phyloP scores from a whole-genome alignment of 1,140 invertebrate species.

The Nasonia longicornis region DNA sequence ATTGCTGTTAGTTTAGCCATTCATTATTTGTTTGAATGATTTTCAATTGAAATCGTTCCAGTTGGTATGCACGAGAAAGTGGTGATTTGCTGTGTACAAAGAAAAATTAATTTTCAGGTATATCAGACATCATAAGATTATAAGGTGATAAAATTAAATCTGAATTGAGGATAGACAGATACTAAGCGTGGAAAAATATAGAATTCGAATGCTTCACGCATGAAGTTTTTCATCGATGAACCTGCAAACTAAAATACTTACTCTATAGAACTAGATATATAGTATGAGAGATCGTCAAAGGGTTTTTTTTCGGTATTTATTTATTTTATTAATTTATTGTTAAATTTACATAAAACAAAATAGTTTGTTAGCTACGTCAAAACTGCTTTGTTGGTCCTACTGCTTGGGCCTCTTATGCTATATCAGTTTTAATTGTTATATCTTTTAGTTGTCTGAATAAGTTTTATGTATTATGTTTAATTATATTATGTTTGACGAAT shows the following conservation, averaged over 20 bases:
- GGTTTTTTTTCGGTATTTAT: neutral
- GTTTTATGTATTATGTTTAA: no score
- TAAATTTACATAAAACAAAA: no score
- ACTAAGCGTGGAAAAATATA: neutral
- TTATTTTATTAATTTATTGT: no score
- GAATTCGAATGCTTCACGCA: neutral
- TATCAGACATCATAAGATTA: neutral
- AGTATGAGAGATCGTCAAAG: neutral
- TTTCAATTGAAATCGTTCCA: neutral
- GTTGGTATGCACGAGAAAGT: neutral
- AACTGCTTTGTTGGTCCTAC: no score
- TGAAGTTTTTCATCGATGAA: constrained; percentile 30
- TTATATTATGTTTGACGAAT: no score
- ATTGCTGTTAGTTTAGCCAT: neutral
- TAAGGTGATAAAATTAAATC: neutral
- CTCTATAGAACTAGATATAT: neutral
- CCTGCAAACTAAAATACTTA: neutral
- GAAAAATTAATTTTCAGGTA: neutral
- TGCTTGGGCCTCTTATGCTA: no score
- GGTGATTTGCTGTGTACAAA: neutral
- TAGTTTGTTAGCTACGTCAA: no score
- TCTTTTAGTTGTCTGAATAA: no score
- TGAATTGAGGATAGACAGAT: neutral
- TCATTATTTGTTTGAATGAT: neutral
- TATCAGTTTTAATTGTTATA: no score